Conservation (phyloP, 2,888 invertebrate species). For the Rosalia funebris region DNA sequence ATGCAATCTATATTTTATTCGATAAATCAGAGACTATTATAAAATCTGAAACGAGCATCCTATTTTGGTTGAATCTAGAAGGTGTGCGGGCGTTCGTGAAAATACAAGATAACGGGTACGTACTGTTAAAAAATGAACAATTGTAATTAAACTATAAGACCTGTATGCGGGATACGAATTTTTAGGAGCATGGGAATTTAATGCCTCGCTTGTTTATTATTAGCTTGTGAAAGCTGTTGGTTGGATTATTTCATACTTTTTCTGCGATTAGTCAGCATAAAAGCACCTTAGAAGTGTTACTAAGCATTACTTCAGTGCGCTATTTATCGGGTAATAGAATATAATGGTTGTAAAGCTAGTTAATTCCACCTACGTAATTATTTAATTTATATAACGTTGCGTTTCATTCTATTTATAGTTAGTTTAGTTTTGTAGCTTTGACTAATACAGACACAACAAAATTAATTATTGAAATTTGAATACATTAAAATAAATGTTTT, state of each 20-base stretch:
- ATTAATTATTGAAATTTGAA: no score
- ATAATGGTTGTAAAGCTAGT: no score
- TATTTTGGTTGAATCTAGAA: background rate
- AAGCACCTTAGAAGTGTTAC: conserved; percentile 2
- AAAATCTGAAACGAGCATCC: no score
- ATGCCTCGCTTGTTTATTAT: conserved; percentile 16
- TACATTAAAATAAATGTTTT: no score
- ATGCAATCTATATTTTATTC: no score
- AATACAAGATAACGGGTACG: background rate
- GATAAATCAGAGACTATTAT: no score
- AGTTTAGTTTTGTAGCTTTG: no score
- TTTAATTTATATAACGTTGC: no score
- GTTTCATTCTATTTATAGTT: no score
- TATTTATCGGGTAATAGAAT: no score
- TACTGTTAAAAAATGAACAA: background rate
- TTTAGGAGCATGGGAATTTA: conserved; percentile 21
- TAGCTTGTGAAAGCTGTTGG: conserved; percentile 19
- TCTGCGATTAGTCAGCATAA: conserved; percentile 7
- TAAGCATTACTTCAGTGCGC: background rate
- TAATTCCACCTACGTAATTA: no score
- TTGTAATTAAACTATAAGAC: conserved; percentile 1
- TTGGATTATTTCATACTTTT: background rate
- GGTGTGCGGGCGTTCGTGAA: background rate
- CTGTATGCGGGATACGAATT: conserved; percentile 2
- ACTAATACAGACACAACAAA: no score